Evolutionary conservation across 2,797 vertebrate genomes (phyloP).

Genomic region (Amniataba percoides): DNA sequence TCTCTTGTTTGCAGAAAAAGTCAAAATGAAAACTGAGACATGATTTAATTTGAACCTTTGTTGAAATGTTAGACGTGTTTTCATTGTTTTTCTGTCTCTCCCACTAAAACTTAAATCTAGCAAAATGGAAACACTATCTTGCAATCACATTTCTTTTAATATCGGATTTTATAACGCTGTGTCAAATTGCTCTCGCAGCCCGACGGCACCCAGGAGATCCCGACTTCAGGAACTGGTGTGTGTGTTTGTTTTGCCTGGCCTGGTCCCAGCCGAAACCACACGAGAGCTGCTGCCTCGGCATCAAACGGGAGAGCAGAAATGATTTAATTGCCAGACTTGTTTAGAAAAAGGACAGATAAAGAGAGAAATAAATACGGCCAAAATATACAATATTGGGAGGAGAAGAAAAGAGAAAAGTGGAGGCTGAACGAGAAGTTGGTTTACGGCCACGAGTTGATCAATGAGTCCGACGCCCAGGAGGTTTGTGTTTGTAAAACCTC

Average conservation of each 20-base stretch:
- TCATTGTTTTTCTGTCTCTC: slow-evolving; percentile 3
- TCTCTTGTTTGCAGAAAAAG: slow-evolving; percentile 29
- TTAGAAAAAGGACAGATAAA: slow-evolving; percentile 39
- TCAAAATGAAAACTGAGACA: neutral
- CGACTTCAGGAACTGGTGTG: slow-evolving; percentile 43
- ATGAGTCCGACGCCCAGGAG: slow-evolving; percentile 7
- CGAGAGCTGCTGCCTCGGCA: slow-evolving; percentile 13
- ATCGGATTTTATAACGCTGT: neutral
- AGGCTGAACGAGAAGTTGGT: slow-evolving; percentile 25
- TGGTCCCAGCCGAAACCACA: slow-evolving; percentile 45
- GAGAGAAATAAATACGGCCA: slow-evolving; percentile 16
- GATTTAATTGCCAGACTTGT: slow-evolving; percentile 64
- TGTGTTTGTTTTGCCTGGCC: slow-evolving; percentile 65
- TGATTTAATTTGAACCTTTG: neutral
- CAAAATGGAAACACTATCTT: neutral
- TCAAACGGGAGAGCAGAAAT: slow-evolving; percentile 57
- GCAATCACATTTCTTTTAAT: slow-evolving; percentile 1
- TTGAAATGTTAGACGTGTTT: slow-evolving; percentile 3
- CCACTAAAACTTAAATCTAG: slow-evolving; percentile 2
- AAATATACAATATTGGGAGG: slow-evolving; percentile 26
- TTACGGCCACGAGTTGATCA: slow-evolving; percentile 36
- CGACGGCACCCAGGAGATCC: slow-evolving; percentile 22
- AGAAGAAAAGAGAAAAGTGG: neutral
- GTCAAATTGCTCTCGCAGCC: slow-evolving; percentile 22
- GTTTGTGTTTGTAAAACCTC: slow-evolving; percentile 32